Evolutionary conservation across 2,888 invertebrate species (phyloP).

Genomic region (Melolontha melolontha): DNA sequence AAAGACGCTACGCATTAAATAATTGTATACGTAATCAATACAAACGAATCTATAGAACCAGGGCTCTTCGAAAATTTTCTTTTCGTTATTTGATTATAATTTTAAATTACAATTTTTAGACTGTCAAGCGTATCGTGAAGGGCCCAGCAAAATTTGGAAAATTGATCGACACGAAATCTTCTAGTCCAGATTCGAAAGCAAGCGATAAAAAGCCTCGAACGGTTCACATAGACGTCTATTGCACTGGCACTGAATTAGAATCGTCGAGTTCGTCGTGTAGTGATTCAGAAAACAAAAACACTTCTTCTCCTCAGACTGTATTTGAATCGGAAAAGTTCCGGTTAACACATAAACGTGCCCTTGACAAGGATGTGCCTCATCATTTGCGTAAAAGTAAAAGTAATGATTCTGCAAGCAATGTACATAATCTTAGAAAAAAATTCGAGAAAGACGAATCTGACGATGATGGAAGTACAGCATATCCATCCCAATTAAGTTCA

Average conservation of each 20-base stretch:
- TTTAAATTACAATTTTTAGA: conserved; percentile 42
- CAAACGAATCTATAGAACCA: conserved; percentile 16
- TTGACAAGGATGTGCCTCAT: conserved; percentile 65
- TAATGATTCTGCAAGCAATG: conserved; percentile 45
- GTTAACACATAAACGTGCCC: conserved; percentile 70
- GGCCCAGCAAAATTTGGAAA: conserved; percentile 52
- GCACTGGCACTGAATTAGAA: conserved; percentile 73
- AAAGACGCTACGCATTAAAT: conserved; percentile 26
- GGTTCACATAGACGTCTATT: conserved; percentile 81
- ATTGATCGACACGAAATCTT: conserved; percentile 34
- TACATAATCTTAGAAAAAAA: conserved; percentile 43
- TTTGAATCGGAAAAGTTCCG: conserved; percentile 73
- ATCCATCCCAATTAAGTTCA: conserved; percentile 73
- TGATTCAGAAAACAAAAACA: conserved; percentile 64
- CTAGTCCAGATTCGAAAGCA: conserved; percentile 52
- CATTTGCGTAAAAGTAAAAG: conserved; percentile 51
- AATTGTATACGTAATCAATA: not conserved
- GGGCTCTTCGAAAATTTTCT: conserved; percentile 12
- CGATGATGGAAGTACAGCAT: conserved; percentile 70
- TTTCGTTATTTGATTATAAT: conserved; percentile 17
- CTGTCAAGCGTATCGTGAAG: conserved; percentile 51
- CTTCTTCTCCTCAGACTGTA: conserved; percentile 74
- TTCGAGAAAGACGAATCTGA: conserved; percentile 51
- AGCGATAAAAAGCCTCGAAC: conserved; percentile 71
- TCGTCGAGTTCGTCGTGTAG: conserved; percentile 55